These are phyloP conservation scores for Atta cephalotes DNA, from an alignment of 1,140 invertebrate genomes.

Conservation along the genomic window DNA sequence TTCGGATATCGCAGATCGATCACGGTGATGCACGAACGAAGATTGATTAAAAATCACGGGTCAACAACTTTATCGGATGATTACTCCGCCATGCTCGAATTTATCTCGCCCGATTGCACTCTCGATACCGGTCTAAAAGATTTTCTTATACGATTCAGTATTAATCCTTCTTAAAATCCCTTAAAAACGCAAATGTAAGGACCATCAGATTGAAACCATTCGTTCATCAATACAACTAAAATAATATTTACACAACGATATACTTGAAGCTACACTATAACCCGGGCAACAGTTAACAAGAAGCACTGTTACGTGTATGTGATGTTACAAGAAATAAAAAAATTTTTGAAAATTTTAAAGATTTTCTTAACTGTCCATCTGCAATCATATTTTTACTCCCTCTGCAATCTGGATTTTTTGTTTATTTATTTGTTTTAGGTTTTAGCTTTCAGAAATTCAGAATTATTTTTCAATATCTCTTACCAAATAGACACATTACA, in stretches of 20 bases:
- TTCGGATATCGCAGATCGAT: conserved; percentile 26
- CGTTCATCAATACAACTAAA: not conserved
- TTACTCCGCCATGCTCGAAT: conserved; percentile 34
- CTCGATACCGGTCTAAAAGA: conserved; percentile 32
- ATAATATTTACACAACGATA: not conserved
- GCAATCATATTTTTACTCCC: too few species aligned
- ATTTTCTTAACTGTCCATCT: not conserved
- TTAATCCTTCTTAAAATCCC: not conserved
- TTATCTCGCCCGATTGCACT: conserved; percentile 35
- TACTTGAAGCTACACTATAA: not conserved
- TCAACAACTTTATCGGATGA: conserved; percentile 54
- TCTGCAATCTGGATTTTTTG: too few species aligned
- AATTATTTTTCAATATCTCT: too few species aligned
- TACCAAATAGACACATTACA: too few species aligned
- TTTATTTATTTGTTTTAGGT: too few species aligned
- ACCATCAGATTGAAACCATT: not conserved
- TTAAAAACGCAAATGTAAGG: conserved; percentile 26
- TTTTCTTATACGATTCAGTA: conserved; percentile 30
- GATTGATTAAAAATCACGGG: conserved; percentile 60
- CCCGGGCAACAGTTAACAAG: not conserved
- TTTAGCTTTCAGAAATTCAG: too few species aligned
- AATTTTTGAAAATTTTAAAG: not conserved
- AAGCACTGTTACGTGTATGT: too few species aligned
- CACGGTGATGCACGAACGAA: conserved; percentile 30
- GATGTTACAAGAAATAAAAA: not conserved